These are phyloP conservation scores for Axinella damicornis DNA, from an alignment of 37 sponge, comb jelly and placozoan genomes.

Conservation along the genomic window DNA sequence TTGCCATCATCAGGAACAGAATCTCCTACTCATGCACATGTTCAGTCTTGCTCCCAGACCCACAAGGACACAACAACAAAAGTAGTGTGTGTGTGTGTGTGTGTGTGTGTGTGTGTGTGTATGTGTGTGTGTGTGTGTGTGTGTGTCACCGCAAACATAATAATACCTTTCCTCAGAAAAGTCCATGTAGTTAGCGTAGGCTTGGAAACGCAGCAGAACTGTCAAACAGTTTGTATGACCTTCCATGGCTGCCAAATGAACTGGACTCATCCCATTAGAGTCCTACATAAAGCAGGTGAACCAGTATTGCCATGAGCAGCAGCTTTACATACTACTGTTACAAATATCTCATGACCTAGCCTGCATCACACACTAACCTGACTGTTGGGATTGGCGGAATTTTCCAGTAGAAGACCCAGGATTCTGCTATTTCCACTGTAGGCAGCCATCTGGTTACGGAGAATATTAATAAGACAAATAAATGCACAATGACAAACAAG, in stretches of 20 bases:
- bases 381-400: conserved; percentile 61
- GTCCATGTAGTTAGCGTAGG: conserved; percentile 66
- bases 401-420: conserved; percentile 25
- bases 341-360: too few species aligned
- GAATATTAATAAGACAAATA: neutral
- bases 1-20: too few species aligned
- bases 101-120: too few species aligned
- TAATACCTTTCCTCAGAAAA: conserved; percentile 61
- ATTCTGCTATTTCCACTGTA: conserved; percentile 27
- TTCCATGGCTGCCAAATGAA: conserved; percentile 70
- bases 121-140: too few species aligned
- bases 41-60: too few species aligned
- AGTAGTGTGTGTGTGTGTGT: conserved; percentile 56
- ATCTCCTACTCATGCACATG: too few species aligned
- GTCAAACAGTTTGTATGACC: conserved; percentile 38
- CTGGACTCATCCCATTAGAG: conserved; percentile 51
- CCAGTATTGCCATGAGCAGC: too few species aligned
- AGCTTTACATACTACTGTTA: too few species aligned
- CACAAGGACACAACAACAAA: too few species aligned
- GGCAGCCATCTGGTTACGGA: conserved; percentile 44
- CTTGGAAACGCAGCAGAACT: conserved; percentile 39
- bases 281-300: conserved; percentile 31
- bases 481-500: neutral
- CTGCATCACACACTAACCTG: too few species aligned
- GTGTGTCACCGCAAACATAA: too few species aligned